Evolutionary conservation across 2,888 invertebrate genomes (phyloP).

Genomic region (Aquatica leii): DNA sequence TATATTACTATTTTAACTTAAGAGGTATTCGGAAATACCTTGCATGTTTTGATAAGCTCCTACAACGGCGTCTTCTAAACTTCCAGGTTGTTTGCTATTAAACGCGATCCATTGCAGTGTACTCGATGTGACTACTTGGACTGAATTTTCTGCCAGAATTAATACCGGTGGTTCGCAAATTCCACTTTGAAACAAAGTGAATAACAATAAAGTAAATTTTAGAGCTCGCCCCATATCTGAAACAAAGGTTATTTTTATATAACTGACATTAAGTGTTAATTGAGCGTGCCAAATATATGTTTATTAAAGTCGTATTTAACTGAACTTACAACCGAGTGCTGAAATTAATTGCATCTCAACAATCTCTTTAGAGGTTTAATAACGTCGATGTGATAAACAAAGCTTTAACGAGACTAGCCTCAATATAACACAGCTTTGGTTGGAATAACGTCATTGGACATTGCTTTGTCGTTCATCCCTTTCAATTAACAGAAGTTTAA

Average conservation of each 20-base stretch:
- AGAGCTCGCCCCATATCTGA: constrained; percentile 36
- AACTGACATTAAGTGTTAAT: constrained; percentile 2
- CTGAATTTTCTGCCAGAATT: constrained; percentile 57
- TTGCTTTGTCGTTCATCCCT: constrained; percentile 14
- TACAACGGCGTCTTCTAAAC: constrained; percentile 72
- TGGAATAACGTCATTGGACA: constrained; percentile 15
- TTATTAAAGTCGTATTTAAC: constrained; percentile 4
- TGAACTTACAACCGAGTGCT: background rate
- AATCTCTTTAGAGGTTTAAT: constrained; percentile 48
- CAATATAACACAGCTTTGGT: constrained; percentile 12
- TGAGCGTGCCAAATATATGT: background rate
- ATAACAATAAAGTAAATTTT: background rate
- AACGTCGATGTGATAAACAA: constrained; percentile 26
- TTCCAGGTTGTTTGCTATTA: constrained; percentile 55
- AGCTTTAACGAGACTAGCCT: constrained; percentile 18
- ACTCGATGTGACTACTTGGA: constrained; percentile 81
- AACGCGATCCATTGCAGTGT: constrained; percentile 78
- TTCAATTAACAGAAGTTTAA: constrained; percentile 20
- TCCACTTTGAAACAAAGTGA: background rate
- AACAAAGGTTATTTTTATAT: constrained; percentile 27
- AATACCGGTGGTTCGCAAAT: constrained; percentile 51
- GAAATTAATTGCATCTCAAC: constrained; percentile 51
- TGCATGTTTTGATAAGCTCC: constrained; percentile 62
- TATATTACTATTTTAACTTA: background rate
- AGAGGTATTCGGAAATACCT: constrained; percentile 13